Base-by-base conservation (phyloP, 2,888 invertebrate genomes). In the Acleris emargana region DNA sequence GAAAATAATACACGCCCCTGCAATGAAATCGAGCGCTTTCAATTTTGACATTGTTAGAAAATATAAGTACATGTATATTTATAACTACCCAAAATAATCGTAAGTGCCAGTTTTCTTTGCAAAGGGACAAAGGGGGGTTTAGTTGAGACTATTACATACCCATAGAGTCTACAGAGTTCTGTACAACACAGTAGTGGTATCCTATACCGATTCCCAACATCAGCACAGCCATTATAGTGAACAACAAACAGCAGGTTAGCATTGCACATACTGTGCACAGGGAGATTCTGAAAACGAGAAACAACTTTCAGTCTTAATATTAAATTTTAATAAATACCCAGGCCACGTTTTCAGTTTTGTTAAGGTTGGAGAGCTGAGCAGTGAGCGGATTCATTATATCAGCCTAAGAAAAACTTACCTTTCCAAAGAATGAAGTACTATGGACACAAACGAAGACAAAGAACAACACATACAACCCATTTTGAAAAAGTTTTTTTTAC, bases 391-490 rank as follows among this genome's bases (percentile, higher is more conserved):
- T 7, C 7, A 7, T 28, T 7, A 28, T 11, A 38, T 38, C 32
- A 38, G 32, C 32, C 11, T 11, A 38, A 13, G 13, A 38, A 38
- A 38, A 38, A 38, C 38, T 72, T 82, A 89, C 91, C 89, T 87
- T 79, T 91, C 90, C 51, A 84, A 72, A 42, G 90, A 87, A 79
- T 91, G 81, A 77, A 91, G 71, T 28, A 85, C 68, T 54, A 87
- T 80, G 18, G 89, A 89, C 52, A 88, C 73, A 69, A 89, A 88
- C 38, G 88, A 83, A 79, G 86, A 82, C 42, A 90, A 64, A 32
- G 89, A 86, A n/a, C 54, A 88, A 73, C 87, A 87, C 58, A 89
- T 84, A 76, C 87, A 89, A 70, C 90, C 90, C 90, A 91, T 91
- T 80, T 82, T 83, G 71, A 62, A 67, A 51, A 67, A 57, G 64